These are phyloP conservation scores for Triplophysa siluroides DNA, from an alignment of 2,113 vertebrate genomes.

Conservation along the genomic window DNA sequence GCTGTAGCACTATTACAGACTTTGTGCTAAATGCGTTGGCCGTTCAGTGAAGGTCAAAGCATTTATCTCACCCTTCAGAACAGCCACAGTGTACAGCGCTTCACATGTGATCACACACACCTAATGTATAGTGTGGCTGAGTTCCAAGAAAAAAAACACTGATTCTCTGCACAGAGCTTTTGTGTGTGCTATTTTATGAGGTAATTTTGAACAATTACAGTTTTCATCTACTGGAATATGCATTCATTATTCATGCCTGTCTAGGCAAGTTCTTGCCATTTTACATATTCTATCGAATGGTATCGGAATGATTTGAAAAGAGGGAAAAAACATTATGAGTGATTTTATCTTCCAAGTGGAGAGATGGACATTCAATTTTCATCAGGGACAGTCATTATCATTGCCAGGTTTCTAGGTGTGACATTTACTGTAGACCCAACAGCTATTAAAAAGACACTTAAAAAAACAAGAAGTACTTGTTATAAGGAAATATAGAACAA, in stretches of 20 bases:
- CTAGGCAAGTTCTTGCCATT: neutral
- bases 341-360: neutral
- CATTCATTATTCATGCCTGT: slow-evolving; percentile 12
- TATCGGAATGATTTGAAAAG: neutral
- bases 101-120: neutral
- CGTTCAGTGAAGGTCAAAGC: slow-evolving; percentile 38
- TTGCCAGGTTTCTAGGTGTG: no score
- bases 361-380: no score
- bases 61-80: slow-evolving; percentile 43
- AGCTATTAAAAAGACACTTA: no score
- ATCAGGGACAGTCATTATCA: no score
- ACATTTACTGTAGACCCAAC: no score
- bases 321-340: neutral
- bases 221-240: slow-evolving; percentile 8
- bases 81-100: neutral
- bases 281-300: neutral
- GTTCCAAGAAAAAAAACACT: neutral
- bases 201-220: slow-evolving; percentile 28
- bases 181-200: neutral
- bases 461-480: no score
- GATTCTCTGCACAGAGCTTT: slow-evolving; percentile 20
- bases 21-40: slow-evolving; percentile 24
- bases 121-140: slow-evolving; percentile 7
- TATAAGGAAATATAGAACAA: no score
- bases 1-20: slow-evolving; percentile 22